Evolutionary conservation across 2,113 vertebrate species (phyloP).

Genomic region (Megaceryle maxima): DNA sequence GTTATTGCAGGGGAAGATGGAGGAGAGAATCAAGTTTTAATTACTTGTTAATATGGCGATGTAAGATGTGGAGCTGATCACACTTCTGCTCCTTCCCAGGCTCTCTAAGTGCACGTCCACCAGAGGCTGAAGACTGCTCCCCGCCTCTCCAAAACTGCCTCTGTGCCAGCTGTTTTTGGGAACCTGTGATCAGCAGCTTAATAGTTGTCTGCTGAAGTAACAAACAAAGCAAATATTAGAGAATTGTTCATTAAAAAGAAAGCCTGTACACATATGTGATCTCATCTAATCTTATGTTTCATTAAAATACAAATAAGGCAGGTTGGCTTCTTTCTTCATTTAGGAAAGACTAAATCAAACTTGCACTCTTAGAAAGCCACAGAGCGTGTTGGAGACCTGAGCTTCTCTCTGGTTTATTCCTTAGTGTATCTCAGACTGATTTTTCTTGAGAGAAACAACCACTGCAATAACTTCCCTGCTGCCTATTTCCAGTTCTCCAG

Average conservation of each 20-base stretch:
- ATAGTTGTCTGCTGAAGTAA: not conserved
- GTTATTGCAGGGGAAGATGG: not conserved
- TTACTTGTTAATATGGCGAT: conserved; percentile 5
- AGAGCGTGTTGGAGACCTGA: not conserved
- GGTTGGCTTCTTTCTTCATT: fast-evolving
- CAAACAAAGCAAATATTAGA: not conserved
- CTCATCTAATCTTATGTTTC: not conserved
- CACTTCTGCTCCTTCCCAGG: not conserved
- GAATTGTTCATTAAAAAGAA: not conserved
- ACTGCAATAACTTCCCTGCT: not conserved
- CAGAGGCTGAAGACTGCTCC: not conserved
- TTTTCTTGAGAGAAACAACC: not conserved
- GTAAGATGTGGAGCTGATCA: not conserved
- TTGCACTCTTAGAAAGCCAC: not conserved
- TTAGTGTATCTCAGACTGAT: not conserved
- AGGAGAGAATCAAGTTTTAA: conserved; percentile 22
- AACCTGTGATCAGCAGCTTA: not conserved
- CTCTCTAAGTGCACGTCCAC: not conserved
- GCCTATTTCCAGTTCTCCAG: not conserved
- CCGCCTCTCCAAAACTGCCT: not conserved
- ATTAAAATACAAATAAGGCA: not conserved
- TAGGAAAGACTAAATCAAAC: not conserved
- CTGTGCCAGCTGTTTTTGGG: not conserved
- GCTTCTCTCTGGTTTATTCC: not conserved
- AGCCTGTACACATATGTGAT: not conserved